A percentile compares a stretch with the other conserved stretches of the same genome.
These are phyloP conservation scores for Allolobophora icterica DNA, from an alignment of 2,888 invertebrate genomes.

Conservation along the genomic window DNA sequence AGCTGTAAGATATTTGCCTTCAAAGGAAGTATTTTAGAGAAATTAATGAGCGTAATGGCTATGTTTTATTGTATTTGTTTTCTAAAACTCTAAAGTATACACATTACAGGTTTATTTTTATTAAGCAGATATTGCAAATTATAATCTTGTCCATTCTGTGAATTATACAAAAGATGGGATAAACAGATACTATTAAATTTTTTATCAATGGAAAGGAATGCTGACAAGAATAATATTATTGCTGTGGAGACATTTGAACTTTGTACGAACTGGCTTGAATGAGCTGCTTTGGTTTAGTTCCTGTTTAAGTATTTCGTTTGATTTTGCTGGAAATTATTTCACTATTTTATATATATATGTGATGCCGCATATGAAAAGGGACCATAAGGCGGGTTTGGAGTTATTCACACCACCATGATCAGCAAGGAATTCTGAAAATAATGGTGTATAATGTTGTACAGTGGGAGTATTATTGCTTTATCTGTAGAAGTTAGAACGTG, in stretches of 20 bases:
- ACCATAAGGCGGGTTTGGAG: too few relatives aligned
- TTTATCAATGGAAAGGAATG: not conserved
- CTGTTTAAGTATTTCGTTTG: not conserved
- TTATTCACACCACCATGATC: too few relatives aligned
- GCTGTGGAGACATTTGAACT: not conserved
- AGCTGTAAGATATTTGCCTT: not conserved
- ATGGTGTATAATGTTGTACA: too few relatives aligned
- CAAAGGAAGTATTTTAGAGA: not conserved
- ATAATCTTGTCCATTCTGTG: not conserved
- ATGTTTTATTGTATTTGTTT: not conserved
- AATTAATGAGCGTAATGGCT: not conserved
- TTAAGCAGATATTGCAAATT: not conserved
- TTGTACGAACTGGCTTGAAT: not conserved
- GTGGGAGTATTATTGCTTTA: too few relatives aligned
- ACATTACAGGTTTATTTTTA: not conserved
- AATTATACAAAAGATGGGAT: not conserved
- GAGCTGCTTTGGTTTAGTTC: not conserved
- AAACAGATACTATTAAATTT: not conserved
- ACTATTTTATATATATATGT: not conserved
- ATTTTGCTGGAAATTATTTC: not conserved
- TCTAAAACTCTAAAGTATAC: not conserved
- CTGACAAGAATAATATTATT: too few relatives aligned
- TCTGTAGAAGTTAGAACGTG: too few relatives aligned
- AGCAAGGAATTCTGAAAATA: too few relatives aligned
- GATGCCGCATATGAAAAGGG: too few relatives aligned